These are phyloP conservation scores for Leucoraja erinaceus DNA, from an alignment of 2,113 vertebrate species.

Conservation along the genomic window DNA sequence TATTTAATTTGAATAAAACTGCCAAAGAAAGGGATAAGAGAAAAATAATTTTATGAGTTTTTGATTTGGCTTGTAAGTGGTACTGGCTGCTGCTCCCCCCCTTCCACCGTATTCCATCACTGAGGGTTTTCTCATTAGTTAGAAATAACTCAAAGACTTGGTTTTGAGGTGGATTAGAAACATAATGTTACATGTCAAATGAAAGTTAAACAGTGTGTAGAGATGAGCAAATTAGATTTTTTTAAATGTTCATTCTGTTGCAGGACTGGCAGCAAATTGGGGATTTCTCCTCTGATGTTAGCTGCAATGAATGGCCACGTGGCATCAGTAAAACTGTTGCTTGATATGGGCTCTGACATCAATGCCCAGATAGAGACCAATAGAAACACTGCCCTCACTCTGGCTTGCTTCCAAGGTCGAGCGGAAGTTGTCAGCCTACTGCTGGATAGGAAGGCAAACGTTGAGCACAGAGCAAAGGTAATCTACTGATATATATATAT, in stretches of 20 bases:
- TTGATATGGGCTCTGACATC: slow-evolving; percentile 98
- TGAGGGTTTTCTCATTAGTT: neutral
- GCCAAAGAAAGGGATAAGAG: neutral
- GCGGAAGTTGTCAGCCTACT: slow-evolving; percentile 96
- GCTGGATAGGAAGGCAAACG: slow-evolving; percentile 93
- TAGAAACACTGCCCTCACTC: slow-evolving; percentile 90
- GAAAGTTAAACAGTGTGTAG: neutral
- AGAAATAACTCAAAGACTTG: neutral
- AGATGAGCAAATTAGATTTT: neutral
- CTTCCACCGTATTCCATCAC: neutral
- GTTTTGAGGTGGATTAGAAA: no score
- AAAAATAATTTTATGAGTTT: neutral
- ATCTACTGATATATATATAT: neutral
- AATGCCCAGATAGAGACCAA: slow-evolving; percentile 98
- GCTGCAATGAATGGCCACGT: slow-evolving; percentile 97
- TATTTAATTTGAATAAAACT: neutral
- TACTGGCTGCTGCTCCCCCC: neutral
- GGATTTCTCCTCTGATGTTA: slow-evolving; percentile 95
- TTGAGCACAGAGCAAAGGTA: slow-evolving; percentile 96
- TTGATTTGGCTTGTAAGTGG: neutral
- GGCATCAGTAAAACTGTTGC: slow-evolving; percentile 87
- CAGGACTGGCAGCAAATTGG: slow-evolving; percentile 94
- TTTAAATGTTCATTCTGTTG: slow-evolving; percentile 38
- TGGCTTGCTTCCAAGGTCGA: slow-evolving; percentile 94
- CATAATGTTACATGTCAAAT: neutral